Evolutionary conservation across 2,888 invertebrate genomes (phyloP).

Genomic region (Amphimallon solstitiale): DNA sequence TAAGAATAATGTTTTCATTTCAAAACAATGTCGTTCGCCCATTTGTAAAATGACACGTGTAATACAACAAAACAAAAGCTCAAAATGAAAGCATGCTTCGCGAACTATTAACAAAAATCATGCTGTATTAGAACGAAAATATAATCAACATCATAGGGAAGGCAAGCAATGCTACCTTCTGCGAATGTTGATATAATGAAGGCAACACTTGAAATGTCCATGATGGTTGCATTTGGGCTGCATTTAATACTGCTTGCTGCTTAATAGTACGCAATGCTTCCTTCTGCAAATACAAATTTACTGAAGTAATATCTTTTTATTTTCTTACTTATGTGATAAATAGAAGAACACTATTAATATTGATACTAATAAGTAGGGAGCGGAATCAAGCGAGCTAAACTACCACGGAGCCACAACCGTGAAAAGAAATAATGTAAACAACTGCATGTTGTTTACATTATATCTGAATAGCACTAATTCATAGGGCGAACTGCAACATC

Average conservation of each 20-base stretch:
- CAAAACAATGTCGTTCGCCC: neutral
- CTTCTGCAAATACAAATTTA: constrained; percentile 60
- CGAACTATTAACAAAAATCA: neutral
- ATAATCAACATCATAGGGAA: neutral
- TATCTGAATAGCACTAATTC: too few species aligned
- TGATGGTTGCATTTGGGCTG: constrained; percentile 63
- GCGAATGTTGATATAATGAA: constrained; percentile 83
- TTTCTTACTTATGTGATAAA: constrained; percentile 35
- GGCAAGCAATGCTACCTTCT: constrained; percentile 73
- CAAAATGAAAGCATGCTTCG: constrained; percentile 29
- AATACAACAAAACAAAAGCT: constrained; percentile 28
- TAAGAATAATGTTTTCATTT: neutral
- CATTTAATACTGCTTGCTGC: constrained; percentile 60
- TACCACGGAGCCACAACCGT: too few species aligned
- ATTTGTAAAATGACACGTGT: too few species aligned
- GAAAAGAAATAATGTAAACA: too few species aligned
- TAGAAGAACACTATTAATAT: too few species aligned
- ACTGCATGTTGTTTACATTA: too few species aligned
- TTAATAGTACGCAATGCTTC: constrained; percentile 64
- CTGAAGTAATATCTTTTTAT: constrained; percentile 28
- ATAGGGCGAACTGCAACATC: too few species aligned
- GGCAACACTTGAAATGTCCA: constrained; percentile 90
- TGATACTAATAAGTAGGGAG: too few species aligned
- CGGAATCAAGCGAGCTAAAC: too few species aligned
- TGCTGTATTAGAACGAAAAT: neutral